Percentiles rank a stretch among this genome's conserved stretches.
Evolutionary conservation across 2,797 vertebrate species (phyloP).

Genomic region (Toxotes lorentzi): DNA sequence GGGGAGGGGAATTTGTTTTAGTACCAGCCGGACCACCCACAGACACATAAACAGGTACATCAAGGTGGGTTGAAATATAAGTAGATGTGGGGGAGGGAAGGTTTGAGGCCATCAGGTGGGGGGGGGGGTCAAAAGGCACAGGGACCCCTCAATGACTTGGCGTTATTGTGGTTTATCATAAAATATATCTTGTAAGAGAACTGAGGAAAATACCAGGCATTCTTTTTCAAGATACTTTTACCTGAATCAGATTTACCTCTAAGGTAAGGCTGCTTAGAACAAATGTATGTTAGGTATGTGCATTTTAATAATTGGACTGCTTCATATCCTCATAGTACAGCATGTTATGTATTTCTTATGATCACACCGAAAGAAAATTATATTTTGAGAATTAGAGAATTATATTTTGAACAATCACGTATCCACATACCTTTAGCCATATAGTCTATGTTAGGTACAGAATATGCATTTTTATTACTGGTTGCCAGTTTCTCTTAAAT

Average conservation of each 20-base stretch:
- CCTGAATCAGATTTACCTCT: slow-evolving; percentile 35
- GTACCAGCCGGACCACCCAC: slow-evolving; percentile 82
- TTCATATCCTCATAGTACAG: neutral
- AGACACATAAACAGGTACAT: slow-evolving; percentile 79
- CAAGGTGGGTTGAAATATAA: slow-evolving; percentile 81
- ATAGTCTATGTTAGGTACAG: neutral
- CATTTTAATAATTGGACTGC: neutral
- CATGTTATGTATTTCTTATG: neutral
- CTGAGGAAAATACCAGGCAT: slow-evolving; percentile 68
- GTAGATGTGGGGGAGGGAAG: slow-evolving; percentile 50
- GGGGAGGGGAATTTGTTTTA: slow-evolving; percentile 60
- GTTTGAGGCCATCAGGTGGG: slow-evolving; percentile 58
- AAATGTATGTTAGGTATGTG: neutral
- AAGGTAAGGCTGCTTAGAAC: neutral
- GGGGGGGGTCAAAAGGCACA: slow-evolving; percentile 40
- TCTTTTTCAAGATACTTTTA: slow-evolving; percentile 53
- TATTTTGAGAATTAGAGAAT: neutral
- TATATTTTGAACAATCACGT: neutral
- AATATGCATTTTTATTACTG: neutral
- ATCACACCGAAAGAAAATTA: neutral
- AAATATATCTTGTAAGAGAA: slow-evolving; percentile 55
- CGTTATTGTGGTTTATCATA: slow-evolving; percentile 50
- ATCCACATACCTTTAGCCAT: slow-evolving; percentile 3
- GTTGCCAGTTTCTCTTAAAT: slow-evolving; percentile 16
- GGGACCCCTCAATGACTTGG: slow-evolving; percentile 56